These are phyloP conservation scores for Selenia dentaria DNA, from an alignment of 2,888 invertebrate species.

Conservation along the genomic window DNA sequence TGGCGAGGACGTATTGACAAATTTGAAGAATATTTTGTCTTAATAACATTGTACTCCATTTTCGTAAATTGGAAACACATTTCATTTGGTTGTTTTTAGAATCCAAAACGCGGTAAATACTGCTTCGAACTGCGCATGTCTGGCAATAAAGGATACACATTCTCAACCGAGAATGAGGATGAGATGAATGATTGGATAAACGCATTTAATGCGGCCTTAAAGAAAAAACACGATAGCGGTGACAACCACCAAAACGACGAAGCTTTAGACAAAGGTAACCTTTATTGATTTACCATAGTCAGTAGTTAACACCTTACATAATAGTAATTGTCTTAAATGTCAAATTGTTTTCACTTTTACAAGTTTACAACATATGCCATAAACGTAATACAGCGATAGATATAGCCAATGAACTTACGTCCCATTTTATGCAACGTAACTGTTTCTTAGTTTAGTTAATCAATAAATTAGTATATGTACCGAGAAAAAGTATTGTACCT, in stretches of 20 bases:
- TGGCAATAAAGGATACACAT: conserved; percentile 93
- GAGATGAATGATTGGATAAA: conserved; percentile 93
- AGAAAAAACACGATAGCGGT: conserved; percentile 81
- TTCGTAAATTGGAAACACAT: too few species aligned
- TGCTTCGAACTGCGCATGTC: conserved; percentile 96
- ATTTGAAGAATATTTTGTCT: too few species aligned
- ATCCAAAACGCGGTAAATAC: conserved; percentile 92
- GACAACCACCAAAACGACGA: conserved; percentile 89
- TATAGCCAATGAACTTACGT: too few species aligned
- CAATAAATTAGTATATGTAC: too few species aligned
- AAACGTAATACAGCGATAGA: too few species aligned
- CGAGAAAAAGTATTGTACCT: too few species aligned
- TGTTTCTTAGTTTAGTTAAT: too few species aligned
- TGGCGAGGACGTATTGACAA: too few species aligned
- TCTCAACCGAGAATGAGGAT: conserved; percentile 94
- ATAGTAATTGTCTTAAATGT: background rate
- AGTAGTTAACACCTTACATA: background rate
- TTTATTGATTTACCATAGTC: background rate
- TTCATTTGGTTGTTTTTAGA: too few species aligned
- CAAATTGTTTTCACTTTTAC: background rate
- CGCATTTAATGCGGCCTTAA: conserved; percentile 92
- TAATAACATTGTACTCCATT: too few species aligned
- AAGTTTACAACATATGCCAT: too few species aligned
- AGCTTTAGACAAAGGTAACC: conserved; percentile 86
- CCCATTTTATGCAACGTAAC: too few species aligned